phyloP scores from a whole-genome alignment of 2,797 vertebrate species.

The Rhinoraja longicauda region DNA sequence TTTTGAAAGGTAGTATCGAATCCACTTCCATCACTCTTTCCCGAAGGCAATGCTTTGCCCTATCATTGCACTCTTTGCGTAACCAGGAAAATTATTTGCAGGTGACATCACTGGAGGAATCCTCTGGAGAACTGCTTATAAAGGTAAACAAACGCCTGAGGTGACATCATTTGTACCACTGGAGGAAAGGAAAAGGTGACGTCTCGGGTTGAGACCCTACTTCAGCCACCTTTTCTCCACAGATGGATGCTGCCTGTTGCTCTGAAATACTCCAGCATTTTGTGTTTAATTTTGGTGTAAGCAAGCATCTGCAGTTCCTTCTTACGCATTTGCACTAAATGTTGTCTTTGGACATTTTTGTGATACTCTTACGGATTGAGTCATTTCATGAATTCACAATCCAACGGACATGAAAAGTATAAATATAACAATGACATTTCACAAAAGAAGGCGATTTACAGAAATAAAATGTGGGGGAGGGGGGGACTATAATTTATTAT shows the following conservation, averaged over 20 bases:
- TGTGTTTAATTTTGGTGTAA: too few relatives aligned
- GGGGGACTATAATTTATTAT: too few relatives aligned
- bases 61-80: neutral
- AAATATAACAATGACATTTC: neutral
- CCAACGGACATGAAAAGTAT: neutral
- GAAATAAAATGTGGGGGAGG: too few relatives aligned
- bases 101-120: neutral
- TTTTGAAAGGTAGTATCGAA: neutral
- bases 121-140: neutral
- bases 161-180: constrained; percentile 13
- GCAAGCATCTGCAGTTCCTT: too few relatives aligned
- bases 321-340: too few relatives aligned
- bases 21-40: neutral
- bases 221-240: too few relatives aligned
- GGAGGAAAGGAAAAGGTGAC: too few relatives aligned
- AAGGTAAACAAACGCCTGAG: neutral
- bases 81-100: neutral
- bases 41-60: neutral
- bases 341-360: neutral
- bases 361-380: neutral
- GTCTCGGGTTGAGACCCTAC: too few relatives aligned
- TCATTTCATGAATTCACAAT: neutral
- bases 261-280: too few relatives aligned
- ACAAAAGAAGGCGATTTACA: neutral
- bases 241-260: too few relatives aligned